Evolutionary conservation across 1,140 invertebrate genomes (phyloP), one percentile per base, ranked within the genome.

Genomic region (Eubasilissa regina): DNA sequence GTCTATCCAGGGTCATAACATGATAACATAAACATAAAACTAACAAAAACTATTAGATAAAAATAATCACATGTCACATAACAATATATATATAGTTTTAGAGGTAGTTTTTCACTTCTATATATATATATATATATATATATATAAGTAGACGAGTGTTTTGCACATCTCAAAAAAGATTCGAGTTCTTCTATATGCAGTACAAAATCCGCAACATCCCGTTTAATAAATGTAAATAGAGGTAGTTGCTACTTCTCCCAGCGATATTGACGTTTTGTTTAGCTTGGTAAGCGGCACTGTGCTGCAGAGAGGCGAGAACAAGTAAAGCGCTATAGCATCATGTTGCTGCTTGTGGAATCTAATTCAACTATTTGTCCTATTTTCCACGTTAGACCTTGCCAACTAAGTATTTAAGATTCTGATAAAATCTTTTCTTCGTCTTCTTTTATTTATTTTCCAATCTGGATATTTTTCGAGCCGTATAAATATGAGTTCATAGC

Each of bases 401-500:
- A 77, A 66, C 19, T 77, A 56, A 0, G 80, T 70, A 72, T n/a
- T 79, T 73, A 80, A 66, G 62, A 48, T 73, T 72, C 53, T 13
- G 55, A 53, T 83, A 66, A 80, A 44, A 80, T 76, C 21, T 77
- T 78, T 72, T 73, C 75, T 25, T 4, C 60, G 17, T 35, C 66
- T n/a, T 45, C 15, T 0, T 11, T 48, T n/a, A 58, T 66, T 53
- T 48, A 25, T n/a, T 53, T 66, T 45, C 75, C 75, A 77, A 9
- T 77, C 75, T 8, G 75, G 75, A 77, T 64, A 48, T 35, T 64
- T 82, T 15, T 80, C 55, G 62, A 80, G 78, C 44, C 83, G 84
- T 15, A 84, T 21, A 83, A 62, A 78, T 80, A 83, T 13, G 78
- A 9, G 55, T 85, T 85, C 55, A 83, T 81, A 25, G 77, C 81